Conservation (phyloP, 2,113 vertebrate species). For the Rhegmatorhina hoffmannsi region DNA sequence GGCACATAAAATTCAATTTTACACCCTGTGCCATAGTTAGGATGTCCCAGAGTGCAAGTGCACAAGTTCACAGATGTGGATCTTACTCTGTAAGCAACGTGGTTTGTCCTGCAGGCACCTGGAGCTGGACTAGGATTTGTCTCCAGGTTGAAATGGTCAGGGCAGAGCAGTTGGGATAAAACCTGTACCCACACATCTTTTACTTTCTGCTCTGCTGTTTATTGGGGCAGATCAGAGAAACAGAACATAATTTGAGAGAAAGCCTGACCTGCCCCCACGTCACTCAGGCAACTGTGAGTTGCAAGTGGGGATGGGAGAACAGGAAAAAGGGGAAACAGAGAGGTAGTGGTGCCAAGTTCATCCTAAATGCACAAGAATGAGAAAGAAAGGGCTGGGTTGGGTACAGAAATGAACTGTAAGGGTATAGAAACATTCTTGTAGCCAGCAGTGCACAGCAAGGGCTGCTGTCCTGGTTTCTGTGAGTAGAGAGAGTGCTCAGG, state of each 20-base stretch:
- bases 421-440: too few species aligned
- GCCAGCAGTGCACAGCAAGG: too few species aligned
- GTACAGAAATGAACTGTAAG: too few species aligned
- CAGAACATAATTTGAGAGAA: not conserved
- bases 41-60: not conserved
- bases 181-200: not conserved
- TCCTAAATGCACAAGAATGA: too few species aligned
- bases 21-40: not conserved
- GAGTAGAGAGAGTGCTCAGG: too few species aligned
- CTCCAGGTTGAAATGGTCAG: not conserved
- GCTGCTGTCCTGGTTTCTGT: too few species aligned
- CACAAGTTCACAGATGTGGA: accelerated
- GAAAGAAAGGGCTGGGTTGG: too few species aligned
- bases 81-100: accelerated
- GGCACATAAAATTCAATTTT: not conserved
- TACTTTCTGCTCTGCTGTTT: not conserved
- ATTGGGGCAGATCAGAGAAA: not conserved
- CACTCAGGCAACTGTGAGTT: too few species aligned
- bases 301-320: too few species aligned
- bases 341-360: too few species aligned
- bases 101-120: not conserved
- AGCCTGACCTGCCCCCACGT: not conserved
- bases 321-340: too few species aligned
- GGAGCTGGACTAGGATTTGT: not conserved
- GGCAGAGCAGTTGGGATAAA: not conserved